phyloP scores from a whole-genome alignment of 2,888 invertebrate species.

The Pardosa pseudoannulata region DNA sequence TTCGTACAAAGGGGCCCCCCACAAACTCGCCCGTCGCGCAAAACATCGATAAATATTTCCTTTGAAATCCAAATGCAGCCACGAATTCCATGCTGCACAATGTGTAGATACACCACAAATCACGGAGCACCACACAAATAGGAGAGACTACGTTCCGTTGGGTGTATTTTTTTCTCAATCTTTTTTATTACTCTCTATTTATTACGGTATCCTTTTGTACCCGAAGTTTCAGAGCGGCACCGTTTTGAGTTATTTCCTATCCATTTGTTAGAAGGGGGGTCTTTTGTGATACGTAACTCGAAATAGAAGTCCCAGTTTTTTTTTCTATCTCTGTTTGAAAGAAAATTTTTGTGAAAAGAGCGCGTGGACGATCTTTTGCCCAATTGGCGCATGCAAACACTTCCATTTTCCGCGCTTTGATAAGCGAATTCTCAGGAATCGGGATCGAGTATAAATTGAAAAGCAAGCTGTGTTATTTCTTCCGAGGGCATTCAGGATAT shows the following conservation, averaged over 20 bases:
- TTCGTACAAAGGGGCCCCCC: conserved; percentile 29
- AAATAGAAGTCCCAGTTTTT: conserved; percentile 32
- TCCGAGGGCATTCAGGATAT: neutral
- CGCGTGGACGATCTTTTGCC: neutral
- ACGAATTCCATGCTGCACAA: conserved; percentile 53
- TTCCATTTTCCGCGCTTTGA: conserved; percentile 12
- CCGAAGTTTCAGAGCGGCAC: conserved; percentile 24
- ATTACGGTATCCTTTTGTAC: conserved; percentile 60
- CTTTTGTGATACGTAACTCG: conserved; percentile 45
- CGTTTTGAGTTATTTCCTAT: conserved; percentile 56
- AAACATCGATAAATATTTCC: conserved; percentile 66
- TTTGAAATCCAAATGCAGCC: conserved; percentile 65
- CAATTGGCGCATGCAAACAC: conserved; percentile 6
- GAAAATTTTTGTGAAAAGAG: conserved; percentile 7
- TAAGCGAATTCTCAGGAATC: neutral
- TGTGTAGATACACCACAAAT: conserved; percentile 39
- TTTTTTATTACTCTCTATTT: conserved; percentile 41
- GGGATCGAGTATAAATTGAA: neutral
- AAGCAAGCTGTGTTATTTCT: neutral
- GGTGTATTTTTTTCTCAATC: conserved; percentile 16
- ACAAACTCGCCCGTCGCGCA: conserved; percentile 35
- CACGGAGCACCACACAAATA: conserved; percentile 40
- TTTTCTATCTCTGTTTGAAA: neutral
- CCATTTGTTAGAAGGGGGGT: conserved; percentile 48
- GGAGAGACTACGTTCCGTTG: conserved; percentile 16